Conservation (phyloP, 2,113 vertebrate genomes). For the Brachypodius melanocephalos region DNA sequence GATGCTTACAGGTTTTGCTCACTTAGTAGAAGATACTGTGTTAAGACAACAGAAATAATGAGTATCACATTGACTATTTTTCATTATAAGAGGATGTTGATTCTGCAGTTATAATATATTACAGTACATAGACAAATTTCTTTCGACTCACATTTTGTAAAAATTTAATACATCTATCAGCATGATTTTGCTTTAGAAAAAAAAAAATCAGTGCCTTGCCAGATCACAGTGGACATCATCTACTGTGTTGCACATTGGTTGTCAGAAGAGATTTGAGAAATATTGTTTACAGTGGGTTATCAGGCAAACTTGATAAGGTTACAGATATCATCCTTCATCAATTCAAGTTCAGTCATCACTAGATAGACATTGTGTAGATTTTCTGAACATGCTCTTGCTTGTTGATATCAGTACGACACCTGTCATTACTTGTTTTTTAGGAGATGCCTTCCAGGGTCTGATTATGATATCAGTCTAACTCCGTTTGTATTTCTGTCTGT, state of each 20-base stretch:
- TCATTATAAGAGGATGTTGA: background rate
- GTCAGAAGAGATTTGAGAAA: slow-evolving; percentile 70
- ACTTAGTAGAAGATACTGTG: background rate
- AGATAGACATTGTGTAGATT: slow-evolving; percentile 49
- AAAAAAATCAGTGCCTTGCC: background rate
- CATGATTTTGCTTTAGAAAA: slow-evolving; percentile 50
- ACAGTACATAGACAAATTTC: slow-evolving; percentile 18
- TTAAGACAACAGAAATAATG: background rate
- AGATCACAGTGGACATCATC: slow-evolving; percentile 65
- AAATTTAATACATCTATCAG: slow-evolving; percentile 51
- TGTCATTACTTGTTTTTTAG: slow-evolving; percentile 52
- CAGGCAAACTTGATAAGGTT: slow-evolving; percentile 64
- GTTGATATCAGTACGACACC: slow-evolving; percentile 50
- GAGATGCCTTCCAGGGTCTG: slow-evolving; percentile 44
- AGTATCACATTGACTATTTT: background rate
- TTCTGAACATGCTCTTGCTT: background rate
- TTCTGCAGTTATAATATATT: background rate
- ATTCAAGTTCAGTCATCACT: slow-evolving; percentile 24
- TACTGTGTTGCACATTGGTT: slow-evolving; percentile 50
- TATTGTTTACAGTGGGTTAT: slow-evolving; percentile 59
- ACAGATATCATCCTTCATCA: slow-evolving; percentile 61
- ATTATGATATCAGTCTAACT: slow-evolving; percentile 36
- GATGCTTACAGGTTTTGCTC: background rate
- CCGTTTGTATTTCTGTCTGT: slow-evolving; percentile 6
- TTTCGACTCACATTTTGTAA: slow-evolving; percentile 1